Evolutionary conservation across 2,113 vertebrate genomes (phyloP).

Genomic region (Etheostoma spectabile): DNA sequence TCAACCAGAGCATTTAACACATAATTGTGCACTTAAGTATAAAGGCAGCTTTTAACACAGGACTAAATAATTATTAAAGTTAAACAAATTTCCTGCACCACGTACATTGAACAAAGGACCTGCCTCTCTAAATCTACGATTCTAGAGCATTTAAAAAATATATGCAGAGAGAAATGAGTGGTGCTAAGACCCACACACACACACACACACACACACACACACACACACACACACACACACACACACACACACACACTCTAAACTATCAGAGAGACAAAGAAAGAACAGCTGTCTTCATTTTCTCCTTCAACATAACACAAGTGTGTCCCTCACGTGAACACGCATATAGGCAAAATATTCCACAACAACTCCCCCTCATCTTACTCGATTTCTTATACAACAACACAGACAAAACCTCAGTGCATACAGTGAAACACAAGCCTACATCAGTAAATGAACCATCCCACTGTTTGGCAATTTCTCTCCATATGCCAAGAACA

Average conservation of each 20-base stretch:
- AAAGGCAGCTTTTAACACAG: not conserved
- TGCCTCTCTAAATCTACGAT: conserved; percentile 50
- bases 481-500: conserved; percentile 54
- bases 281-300: conserved; percentile 73
- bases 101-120: conserved; percentile 14
- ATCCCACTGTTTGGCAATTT: conserved; percentile 46
- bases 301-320: conserved; percentile 59
- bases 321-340: conserved; percentile 58
- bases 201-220: conserved; percentile 22
- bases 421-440: conserved; percentile 36
- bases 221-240: conserved; percentile 18
- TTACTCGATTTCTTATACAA: conserved; percentile 18
- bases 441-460: conserved; percentile 57
- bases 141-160: conserved; percentile 58
- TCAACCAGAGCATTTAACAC: not conserved
- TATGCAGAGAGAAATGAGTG: conserved; percentile 50
- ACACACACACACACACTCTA: conserved; percentile 9
- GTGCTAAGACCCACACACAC: conserved; percentile 17
- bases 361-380: conserved; percentile 8
- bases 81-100: conserved; percentile 19
- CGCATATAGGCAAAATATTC: conserved; percentile 38
- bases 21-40: not conserved
- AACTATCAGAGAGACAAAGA: conserved; percentile 75
- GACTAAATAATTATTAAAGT: not conserved
- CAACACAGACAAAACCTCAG: conserved; percentile 47